phyloP scores from a whole-genome alignment of 2,113 vertebrate genomes.

The Arenaria interpres region DNA sequence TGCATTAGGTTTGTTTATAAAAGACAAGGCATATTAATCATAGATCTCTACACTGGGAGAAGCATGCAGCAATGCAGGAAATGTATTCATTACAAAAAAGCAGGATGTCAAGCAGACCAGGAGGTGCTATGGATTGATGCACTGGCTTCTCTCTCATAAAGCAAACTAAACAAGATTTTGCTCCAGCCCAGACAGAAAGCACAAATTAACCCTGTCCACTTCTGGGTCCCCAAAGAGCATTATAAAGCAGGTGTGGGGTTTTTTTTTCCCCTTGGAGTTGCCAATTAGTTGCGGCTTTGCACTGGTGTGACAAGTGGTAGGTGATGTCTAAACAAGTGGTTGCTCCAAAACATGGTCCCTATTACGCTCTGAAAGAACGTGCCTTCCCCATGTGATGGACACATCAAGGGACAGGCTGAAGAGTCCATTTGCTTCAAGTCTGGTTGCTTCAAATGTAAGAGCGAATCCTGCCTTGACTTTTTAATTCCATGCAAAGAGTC shows the following conservation, averaged over 20 bases:
- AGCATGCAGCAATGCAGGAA: conserved; percentile 56
- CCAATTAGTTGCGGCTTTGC: neutral
- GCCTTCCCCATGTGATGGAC: accelerated
- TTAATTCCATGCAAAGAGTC: neutral
- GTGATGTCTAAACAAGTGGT: neutral
- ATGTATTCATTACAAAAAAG: conserved; percentile 67
- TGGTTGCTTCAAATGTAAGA: neutral
- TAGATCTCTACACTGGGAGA: conserved; percentile 21
- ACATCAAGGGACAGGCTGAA: neutral
- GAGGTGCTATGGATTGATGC: conserved; percentile 63
- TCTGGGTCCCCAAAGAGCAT: neutral
- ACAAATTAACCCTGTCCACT: neutral
- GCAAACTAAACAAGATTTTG: conserved; percentile 18
- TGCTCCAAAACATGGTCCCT: neutral
- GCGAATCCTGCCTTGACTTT: neutral
- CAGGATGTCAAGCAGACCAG: conserved; percentile 46
- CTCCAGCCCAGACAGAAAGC: neutral
- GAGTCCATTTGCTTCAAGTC: neutral
- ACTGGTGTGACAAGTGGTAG: neutral
- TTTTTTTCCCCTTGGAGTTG: neutral
- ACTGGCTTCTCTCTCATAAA: neutral
- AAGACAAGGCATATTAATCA: conserved; percentile 75
- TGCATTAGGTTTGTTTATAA: conserved; percentile 74
- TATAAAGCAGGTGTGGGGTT: neutral
- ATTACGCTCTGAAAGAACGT: neutral